phyloP scores from a whole-genome alignment of 2,113 vertebrate genomes.

The Ictalurus furcatus region DNA sequence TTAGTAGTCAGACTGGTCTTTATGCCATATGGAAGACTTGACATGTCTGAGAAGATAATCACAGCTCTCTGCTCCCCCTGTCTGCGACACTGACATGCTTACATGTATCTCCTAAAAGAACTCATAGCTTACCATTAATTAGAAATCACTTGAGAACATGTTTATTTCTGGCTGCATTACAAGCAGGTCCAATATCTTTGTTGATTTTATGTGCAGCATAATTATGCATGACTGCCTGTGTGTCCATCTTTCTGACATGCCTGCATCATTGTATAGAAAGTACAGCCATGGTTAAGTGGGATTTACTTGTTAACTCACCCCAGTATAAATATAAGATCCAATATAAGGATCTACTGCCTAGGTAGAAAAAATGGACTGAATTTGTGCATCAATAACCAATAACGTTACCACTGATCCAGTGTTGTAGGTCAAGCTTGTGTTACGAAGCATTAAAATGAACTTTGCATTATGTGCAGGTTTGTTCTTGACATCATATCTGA shows the following conservation, averaged over 20 bases:
- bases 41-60: slow-evolving; percentile 63
- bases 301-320: not conserved
- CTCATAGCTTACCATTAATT: slow-evolving; percentile 50
- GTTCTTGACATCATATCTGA: not conserved
- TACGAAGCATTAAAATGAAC: not conserved
- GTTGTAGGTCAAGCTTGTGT: not conserved
- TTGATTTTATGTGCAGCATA: not conserved
- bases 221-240: not conserved
- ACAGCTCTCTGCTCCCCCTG: slow-evolving; percentile 50
- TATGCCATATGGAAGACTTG: slow-evolving; percentile 56
- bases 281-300: not conserved
- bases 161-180: not conserved
- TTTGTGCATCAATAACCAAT: not conserved
- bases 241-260: not conserved
- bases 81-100: slow-evolving; percentile 50
- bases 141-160: not conserved
- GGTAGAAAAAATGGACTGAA: not conserved
- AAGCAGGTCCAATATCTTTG: not conserved
- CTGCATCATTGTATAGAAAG: not conserved
- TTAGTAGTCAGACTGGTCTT: not conserved
- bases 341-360: not conserved
- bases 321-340: no score
- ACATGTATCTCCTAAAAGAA: slow-evolving; percentile 49
- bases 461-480: not conserved
- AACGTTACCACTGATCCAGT: not conserved